These are phyloP conservation scores for Clarias laeviceps DNA, from an alignment of 2,797 vertebrate genomes.

Conservation along the genomic window DNA sequence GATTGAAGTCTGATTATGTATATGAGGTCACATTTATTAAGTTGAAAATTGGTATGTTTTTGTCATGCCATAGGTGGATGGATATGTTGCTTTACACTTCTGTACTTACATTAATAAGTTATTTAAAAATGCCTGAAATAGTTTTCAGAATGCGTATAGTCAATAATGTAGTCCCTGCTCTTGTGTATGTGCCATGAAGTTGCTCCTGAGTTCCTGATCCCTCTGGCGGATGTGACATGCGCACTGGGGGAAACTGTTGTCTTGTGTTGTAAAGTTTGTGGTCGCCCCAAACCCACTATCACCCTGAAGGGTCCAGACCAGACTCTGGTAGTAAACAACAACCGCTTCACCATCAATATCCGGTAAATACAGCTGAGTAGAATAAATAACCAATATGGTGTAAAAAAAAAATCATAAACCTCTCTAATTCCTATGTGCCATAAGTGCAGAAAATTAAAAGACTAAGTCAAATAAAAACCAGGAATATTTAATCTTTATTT, in stretches of 20 bases:
- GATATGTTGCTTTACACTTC: background rate
- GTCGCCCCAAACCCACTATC: conserved; percentile 88
- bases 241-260: conserved; percentile 93
- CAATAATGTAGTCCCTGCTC: background rate
- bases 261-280: conserved; percentile 94
- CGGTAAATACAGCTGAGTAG: conserved; percentile 62
- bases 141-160: background rate
- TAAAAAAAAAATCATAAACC: background rate
- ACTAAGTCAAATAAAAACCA: background rate
- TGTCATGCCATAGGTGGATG: background rate
- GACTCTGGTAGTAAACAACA: conserved; percentile 86
- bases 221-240: conserved; percentile 90
- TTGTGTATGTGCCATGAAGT: conserved; percentile 72
- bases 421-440: background rate
- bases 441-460: background rate
- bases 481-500: background rate
- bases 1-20: background rate
- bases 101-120: background rate
- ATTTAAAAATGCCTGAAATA: background rate
- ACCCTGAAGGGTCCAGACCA: conserved; percentile 96
- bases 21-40: background rate
- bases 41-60: background rate
- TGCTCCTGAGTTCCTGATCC: conserved; percentile 94
- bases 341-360: conserved; percentile 80
- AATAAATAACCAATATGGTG: background rate